Percentiles rank a stretch among this genome's conserved stretches.
phyloP scores from a whole-genome alignment of 2,113 vertebrate species.

The Colaptes auratus region DNA sequence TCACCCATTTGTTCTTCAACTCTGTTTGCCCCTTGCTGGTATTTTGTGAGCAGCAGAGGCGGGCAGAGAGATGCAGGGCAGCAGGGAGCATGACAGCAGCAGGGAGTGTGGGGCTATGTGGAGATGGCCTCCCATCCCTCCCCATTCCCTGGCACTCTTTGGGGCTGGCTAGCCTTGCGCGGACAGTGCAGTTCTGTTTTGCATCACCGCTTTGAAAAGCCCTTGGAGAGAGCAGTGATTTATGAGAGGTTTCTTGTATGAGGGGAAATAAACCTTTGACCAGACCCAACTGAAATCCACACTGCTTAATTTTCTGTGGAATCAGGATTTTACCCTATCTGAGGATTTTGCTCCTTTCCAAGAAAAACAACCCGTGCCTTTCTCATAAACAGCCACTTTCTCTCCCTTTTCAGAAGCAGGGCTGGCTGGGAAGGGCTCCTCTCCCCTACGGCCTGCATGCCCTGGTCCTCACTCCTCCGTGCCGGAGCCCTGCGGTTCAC shows the following conservation, averaged over 20 bases:
- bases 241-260: slow-evolving; percentile 71
- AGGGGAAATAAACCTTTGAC: slow-evolving; percentile 73
- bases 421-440: slow-evolving; percentile 2
- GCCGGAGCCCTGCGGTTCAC: slow-evolving; percentile 48
- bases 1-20: background rate
- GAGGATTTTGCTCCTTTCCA: slow-evolving; percentile 69
- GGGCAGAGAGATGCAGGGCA: background rate
- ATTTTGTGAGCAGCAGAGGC: background rate
- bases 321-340: slow-evolving; percentile 76
- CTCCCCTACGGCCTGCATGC: background rate
- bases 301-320: slow-evolving; percentile 73
- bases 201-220: slow-evolving; percentile 66
- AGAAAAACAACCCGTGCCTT: slow-evolving; percentile 69
- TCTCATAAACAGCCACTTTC: slow-evolving; percentile 62
- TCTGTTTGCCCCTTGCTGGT: background rate
- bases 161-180: background rate
- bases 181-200: slow-evolving; percentile 71
- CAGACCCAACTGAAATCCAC: slow-evolving; percentile 71
- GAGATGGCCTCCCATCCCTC: background rate
- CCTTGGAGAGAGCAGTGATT: slow-evolving; percentile 71
- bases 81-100: background rate
- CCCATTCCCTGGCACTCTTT: fast-evolving
- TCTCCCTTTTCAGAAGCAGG: slow-evolving; percentile 9
- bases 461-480: background rate
- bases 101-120: background rate